Evolutionary conservation across 2,888 invertebrate genomes (phyloP), one percentile per base, ranked within the genome.

Genomic region (Microctonus aethiopoides): DNA sequence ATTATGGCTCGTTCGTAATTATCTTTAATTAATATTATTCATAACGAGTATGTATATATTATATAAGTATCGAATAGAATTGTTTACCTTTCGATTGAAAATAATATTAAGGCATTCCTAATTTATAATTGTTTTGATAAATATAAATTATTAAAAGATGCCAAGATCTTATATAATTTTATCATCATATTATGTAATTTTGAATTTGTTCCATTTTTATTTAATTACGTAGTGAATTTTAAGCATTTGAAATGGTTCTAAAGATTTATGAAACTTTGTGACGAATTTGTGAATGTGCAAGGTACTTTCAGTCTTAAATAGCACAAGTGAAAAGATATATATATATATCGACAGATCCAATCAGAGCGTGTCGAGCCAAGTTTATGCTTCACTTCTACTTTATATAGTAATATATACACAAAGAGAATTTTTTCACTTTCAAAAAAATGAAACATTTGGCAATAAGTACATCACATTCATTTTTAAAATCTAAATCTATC

Each of bases 251-350:
- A 54, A 54, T 54, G 13, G 24, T 65, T 26, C 70, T 62, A 61
- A 36, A 36, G 62, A 72, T 67, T 67, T 73, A 67, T 52, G 66
- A 64, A 67, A 26, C 63, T 51, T 41, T 13, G 3, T 20, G 46
- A 39, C 39, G 29, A 46, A 69, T 36, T 39, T 59, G 72, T 74
- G 70, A 68, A 71, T 79, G 78, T 78, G 77, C 78, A 81, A 77
- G 79, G 78, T 81, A 77, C 79, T 79, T n/a, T 84, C 84, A 85
- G 85, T 84, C 84, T 84, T 83, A 84, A 82, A 77, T 79, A 81
- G 80, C 78, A 78, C 77, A 78, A 77, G 74, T 57, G 29, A 57
- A 9, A 22, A 16, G 7, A 57, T 16, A 46, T 16, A 46, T 16
- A 16, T 41, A n/a, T 16, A 5, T 41, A n/a, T 41, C 5, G 36